phyloP scores from a whole-genome alignment of 2,888 invertebrate species.

The Drosophila merina region DNA sequence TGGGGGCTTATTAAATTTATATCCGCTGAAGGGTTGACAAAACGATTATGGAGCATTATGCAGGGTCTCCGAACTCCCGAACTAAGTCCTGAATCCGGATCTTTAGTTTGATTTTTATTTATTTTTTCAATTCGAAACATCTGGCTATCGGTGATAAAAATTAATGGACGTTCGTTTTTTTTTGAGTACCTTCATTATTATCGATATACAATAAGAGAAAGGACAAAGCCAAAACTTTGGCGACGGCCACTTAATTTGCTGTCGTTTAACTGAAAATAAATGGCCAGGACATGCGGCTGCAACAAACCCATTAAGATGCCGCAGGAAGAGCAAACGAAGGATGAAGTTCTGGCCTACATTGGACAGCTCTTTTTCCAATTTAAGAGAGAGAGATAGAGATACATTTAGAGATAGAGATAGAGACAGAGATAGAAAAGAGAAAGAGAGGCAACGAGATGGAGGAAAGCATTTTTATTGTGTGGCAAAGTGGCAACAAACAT shows the following conservation, averaged over 20 bases:
- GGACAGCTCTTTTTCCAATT: slow-evolving; percentile 44
- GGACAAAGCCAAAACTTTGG: slow-evolving; percentile 52
- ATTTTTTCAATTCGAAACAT: slow-evolving; percentile 44
- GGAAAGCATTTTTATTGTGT: slow-evolving; percentile 61
- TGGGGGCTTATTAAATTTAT: slow-evolving; percentile 22
- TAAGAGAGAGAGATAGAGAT: slow-evolving; percentile 10
- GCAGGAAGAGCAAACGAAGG: slow-evolving; percentile 12
- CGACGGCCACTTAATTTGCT: slow-evolving; percentile 66
- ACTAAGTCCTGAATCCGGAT: slow-evolving; percentile 8
- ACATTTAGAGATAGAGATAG: too few relatives aligned
- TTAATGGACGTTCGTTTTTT: slow-evolving; percentile 59
- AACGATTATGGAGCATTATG: neutral
- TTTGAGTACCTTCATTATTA: slow-evolving; percentile 61
- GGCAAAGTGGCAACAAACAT: slow-evolving; percentile 58
- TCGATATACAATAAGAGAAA: slow-evolving; percentile 58
- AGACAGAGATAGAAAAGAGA: neutral
- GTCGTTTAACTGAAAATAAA: slow-evolving; percentile 71
- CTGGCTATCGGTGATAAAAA: slow-evolving; percentile 69
- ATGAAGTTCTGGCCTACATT: slow-evolving; percentile 31
- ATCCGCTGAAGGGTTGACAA: slow-evolving; percentile 10
- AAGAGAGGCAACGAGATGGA: neutral
- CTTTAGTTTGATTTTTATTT: slow-evolving; percentile 12
- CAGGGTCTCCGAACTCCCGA: neutral
- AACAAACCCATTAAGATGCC: slow-evolving; percentile 38
- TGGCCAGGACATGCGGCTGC: slow-evolving; percentile 60